Evolutionary conservation across 1,140 invertebrate genomes (phyloP).

Genomic region (Choristoneura fumiferana): DNA sequence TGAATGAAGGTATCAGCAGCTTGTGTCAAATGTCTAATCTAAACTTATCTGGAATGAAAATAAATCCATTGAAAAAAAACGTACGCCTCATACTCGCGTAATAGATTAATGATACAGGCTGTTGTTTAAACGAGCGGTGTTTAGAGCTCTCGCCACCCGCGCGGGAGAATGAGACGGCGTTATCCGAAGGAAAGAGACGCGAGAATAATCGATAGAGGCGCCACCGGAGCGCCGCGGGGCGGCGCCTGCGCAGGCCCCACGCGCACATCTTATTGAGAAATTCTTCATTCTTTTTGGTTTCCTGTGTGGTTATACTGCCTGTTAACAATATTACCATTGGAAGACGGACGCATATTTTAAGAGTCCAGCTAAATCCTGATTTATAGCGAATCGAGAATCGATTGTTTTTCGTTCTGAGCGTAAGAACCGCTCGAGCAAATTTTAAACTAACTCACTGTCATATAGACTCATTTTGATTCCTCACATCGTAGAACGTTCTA

Average conservation of each 20-base stretch:
- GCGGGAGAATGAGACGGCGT: constrained; percentile 43
- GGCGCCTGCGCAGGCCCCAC: constrained; percentile 69
- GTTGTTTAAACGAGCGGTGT: constrained; percentile 49
- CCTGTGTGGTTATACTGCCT: constrained; percentile 68
- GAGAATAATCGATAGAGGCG: constrained; percentile 62
- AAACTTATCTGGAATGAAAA: too few species aligned
- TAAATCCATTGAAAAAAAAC: constrained; percentile 20
- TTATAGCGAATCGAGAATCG: too few species aligned
- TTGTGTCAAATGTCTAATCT: too few species aligned
- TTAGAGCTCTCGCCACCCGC: constrained; percentile 51
- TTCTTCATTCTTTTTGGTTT: constrained; percentile 74
- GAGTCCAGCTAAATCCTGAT: too few species aligned
- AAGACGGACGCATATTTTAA: constrained; percentile 61
- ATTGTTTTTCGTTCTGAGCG: too few species aligned
- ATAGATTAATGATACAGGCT: constrained; percentile 75
- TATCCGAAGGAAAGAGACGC: constrained; percentile 38
- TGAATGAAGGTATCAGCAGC: too few species aligned
- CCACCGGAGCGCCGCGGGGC: constrained; percentile 65
- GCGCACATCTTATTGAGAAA: constrained; percentile 73
- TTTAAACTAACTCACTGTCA: too few species aligned
- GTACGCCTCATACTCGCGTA: constrained; percentile 43
- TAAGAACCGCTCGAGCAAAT: too few species aligned
- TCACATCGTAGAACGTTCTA: too few species aligned
- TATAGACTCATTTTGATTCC: too few species aligned
- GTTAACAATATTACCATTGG: constrained; percentile 76